Percentiles rank a stretch among this genome's conserved stretches.
phyloP scores from a whole-genome alignment of 2,113 vertebrate genomes.

The Motacilla alba region DNA sequence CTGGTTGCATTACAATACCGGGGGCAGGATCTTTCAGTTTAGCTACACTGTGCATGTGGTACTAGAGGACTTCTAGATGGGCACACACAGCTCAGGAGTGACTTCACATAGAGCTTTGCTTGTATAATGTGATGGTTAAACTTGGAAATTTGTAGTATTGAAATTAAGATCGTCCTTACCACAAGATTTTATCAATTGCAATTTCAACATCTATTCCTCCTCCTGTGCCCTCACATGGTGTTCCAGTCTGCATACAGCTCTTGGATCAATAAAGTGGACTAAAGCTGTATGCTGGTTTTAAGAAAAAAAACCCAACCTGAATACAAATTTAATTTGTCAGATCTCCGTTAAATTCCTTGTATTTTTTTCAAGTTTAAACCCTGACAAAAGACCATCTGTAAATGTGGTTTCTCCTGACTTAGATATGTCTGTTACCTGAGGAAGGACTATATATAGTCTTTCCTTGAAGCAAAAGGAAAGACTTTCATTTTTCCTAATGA shows the following conservation, averaged over 20 bases:
- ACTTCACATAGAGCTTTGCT: not conserved
- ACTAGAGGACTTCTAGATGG: fast-evolving
- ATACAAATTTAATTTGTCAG: not conserved
- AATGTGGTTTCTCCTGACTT: not conserved
- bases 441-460: not conserved
- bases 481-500: not conserved
- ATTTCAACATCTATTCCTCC: not conserved
- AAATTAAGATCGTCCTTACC: not conserved
- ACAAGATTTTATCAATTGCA: not conserved
- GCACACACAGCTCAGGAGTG: not conserved
- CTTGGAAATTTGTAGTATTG: not conserved
- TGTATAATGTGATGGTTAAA: not conserved
- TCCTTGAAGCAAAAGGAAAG: not conserved
- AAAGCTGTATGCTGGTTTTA: not conserved
- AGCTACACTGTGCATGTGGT: not conserved
- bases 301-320: not conserved
- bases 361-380: not conserved
- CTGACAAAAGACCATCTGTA: not conserved
- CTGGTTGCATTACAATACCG: fast-evolving
- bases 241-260: not conserved
- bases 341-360: not conserved
- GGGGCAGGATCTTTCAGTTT: not conserved
- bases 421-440: not conserved
- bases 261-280: not conserved
- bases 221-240: not conserved